phyloP scores from a whole-genome alignment of 1,140 invertebrate genomes.

The Lethocerus indicus region DNA sequence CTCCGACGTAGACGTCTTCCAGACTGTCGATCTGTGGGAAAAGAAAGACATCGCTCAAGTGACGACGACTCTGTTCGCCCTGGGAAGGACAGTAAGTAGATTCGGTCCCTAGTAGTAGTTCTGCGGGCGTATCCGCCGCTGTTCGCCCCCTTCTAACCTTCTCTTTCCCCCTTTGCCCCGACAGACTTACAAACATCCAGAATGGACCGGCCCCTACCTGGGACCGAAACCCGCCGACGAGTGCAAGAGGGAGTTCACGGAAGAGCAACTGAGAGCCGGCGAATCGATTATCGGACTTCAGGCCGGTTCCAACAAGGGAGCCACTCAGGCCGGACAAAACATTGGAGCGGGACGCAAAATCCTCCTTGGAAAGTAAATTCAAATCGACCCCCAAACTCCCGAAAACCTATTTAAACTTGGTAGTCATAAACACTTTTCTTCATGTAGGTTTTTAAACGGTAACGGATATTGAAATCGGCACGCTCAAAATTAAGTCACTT shows the following conservation, averaged over 20 bases:
- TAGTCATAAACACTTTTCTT: too few species aligned
- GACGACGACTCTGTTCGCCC: slow-evolving; percentile 68
- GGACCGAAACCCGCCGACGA: slow-evolving; percentile 74
- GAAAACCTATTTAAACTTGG: too few species aligned
- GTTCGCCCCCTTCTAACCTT: too few species aligned
- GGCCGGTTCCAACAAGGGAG: slow-evolving; percentile 81
- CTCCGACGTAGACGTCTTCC: slow-evolving; percentile 77
- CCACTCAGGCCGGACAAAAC: slow-evolving; percentile 73
- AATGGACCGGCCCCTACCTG: slow-evolving; percentile 69
- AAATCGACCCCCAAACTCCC: neutral
- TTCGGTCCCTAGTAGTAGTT: too few species aligned
- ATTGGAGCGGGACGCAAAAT: slow-evolving; percentile 77
- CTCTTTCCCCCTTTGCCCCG: too few species aligned
- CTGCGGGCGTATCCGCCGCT: too few species aligned
- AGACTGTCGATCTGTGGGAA: slow-evolving; percentile 86
- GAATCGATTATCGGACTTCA: slow-evolving; percentile 78
- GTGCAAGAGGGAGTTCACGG: slow-evolving; percentile 73
- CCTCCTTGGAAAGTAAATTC: slow-evolving; percentile 53
- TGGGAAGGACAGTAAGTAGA: slow-evolving; percentile 63
- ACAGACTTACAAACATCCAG: slow-evolving; percentile 73
- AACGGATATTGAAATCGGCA: too few species aligned
- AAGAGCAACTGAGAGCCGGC: slow-evolving; percentile 71
- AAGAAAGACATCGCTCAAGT: slow-evolving; percentile 84
- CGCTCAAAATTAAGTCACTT: too few species aligned
- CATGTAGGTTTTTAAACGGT: too few species aligned